These are phyloP conservation scores for Poeciliopsis turneri DNA, from an alignment of 2,797 vertebrate species.

Conservation along the genomic window DNA sequence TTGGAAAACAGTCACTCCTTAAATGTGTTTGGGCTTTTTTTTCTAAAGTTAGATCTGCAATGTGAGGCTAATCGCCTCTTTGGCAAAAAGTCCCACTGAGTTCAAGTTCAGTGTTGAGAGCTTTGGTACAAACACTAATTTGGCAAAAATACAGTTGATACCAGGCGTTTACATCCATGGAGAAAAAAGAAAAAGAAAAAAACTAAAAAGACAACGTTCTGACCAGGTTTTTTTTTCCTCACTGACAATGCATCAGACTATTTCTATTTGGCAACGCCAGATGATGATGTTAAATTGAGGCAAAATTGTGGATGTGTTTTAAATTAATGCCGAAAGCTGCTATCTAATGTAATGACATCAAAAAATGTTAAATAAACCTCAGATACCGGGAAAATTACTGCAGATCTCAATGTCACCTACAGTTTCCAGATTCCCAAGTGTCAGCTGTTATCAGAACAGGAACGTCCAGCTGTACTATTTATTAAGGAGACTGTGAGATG, in stretches of 20 bases:
- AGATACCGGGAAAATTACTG: neutral
- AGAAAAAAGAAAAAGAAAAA: neutral
- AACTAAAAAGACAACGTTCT: neutral
- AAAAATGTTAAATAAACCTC: neutral
- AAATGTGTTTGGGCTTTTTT: neutral
- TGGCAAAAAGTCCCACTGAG: neutral
- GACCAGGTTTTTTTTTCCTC: neutral
- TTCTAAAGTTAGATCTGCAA: neutral
- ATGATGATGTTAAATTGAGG: neutral
- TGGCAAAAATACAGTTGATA: neutral
- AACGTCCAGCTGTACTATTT: neutral
- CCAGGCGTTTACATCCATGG: neutral
- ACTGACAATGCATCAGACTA: neutral
- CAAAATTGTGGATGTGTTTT: neutral
- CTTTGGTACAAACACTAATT: slow-evolving; percentile 10
- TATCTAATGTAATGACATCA: neutral
- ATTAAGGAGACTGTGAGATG: neutral
- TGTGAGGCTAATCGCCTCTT: neutral
- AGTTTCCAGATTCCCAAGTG: neutral
- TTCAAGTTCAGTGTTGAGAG: slow-evolving; percentile 1
- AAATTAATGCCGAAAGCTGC: neutral
- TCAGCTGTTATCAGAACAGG: neutral
- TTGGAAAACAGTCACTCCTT: neutral
- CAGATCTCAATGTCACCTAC: neutral
- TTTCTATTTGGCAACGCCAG: neutral